These are phyloP conservation scores for Dendropsophus ebraccatus DNA, from an alignment of 2,113 vertebrate species.

Conservation along the genomic window DNA sequence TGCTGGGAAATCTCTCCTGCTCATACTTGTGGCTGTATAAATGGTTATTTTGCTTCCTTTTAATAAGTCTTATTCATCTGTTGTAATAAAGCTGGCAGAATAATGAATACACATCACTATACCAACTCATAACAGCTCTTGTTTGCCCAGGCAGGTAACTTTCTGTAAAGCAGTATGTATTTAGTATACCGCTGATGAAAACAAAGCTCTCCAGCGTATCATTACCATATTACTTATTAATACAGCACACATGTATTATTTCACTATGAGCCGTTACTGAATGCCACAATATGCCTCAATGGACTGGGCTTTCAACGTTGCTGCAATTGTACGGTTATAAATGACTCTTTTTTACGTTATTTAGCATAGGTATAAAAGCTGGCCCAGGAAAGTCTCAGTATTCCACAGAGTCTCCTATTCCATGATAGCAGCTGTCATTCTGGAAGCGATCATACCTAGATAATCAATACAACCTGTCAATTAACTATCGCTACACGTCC, in stretches of 20 bases:
- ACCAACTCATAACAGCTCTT: neutral
- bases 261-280: neutral
- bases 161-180: neutral
- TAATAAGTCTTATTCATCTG: neutral
- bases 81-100: neutral
- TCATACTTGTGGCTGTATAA: neutral
- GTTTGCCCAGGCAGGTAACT: neutral
- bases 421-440: neutral
- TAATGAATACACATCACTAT: neutral
- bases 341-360: neutral
- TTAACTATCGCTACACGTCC: neutral
- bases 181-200: constrained; percentile 2
- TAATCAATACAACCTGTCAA: neutral
- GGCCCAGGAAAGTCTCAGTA: neutral
- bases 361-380: too few species aligned
- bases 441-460: neutral
- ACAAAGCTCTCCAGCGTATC: constrained; percentile 26
- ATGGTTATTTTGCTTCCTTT: neutral
- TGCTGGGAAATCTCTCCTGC: neutral
- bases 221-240: constrained; percentile 28
- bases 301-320: neutral
- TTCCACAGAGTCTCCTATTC: neutral
- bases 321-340: neutral
- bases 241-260: neutral
- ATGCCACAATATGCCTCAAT: neutral